These are phyloP conservation scores for Watsonalla binaria DNA, from an alignment of 2,888 invertebrate genomes.

Conservation along the genomic window DNA sequence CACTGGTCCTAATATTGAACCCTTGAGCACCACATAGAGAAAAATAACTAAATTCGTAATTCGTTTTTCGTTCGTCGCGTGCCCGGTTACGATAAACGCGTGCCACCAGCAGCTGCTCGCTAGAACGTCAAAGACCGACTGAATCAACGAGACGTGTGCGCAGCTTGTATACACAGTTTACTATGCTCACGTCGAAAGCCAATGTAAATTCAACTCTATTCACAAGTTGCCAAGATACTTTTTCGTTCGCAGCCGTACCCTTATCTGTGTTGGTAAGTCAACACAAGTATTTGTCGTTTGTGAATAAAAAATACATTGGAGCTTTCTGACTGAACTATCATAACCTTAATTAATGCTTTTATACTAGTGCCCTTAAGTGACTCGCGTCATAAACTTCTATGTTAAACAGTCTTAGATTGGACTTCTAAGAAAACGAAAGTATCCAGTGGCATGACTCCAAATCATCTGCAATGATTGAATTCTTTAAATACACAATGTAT, in stretches of 20 bases:
- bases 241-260: conserved; percentile 22
- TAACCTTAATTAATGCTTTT: conserved; percentile 74
- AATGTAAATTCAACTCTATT: conserved; percentile 33
- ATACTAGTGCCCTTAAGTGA: conserved; percentile 34
- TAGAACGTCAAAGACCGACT: conserved; percentile 54
- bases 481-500: conserved; percentile 7
- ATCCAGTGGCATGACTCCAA: conserved; percentile 34
- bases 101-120: conserved; percentile 54
- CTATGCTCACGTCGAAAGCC: conserved; percentile 68
- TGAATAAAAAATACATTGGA: conserved; percentile 68
- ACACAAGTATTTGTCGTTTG: conserved; percentile 71
- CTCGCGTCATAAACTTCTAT: conserved; percentile 18
- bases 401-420: conserved; percentile 16
- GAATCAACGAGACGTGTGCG: conserved; percentile 47
- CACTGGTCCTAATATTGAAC: conserved; percentile 51
- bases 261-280: conserved; percentile 72
- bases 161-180: conserved; percentile 57
- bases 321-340: conserved; percentile 66
- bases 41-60: conserved; percentile 31
- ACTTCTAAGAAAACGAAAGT: conserved; percentile 22
- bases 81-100: conserved; percentile 51
- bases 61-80: conserved; percentile 48
- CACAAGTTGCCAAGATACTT: neutral
- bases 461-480: conserved; percentile 10
- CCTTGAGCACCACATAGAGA: conserved; percentile 52